phyloP scores from a whole-genome alignment of 1,140 invertebrate species.

The Whitmania pigra region DNA sequence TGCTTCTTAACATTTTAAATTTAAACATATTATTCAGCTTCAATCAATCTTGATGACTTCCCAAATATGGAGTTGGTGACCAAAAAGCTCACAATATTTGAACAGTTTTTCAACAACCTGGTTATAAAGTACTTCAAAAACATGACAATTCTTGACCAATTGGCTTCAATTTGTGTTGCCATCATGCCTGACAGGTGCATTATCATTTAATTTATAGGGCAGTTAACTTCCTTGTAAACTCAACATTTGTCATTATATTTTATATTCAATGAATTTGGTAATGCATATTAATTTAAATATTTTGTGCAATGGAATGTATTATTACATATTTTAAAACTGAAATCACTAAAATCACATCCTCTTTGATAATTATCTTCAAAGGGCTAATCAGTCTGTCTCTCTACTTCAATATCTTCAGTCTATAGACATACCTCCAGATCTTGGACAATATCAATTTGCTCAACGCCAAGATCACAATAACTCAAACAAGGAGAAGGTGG shows the following conservation, averaged over 20 bases:
- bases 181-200: slow-evolving; percentile 5
- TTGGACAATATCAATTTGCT: too few species aligned
- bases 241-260: neutral
- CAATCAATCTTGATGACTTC: slow-evolving; percentile 1
- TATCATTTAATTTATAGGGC: neutral
- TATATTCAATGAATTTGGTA: too few species aligned
- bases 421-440: too few species aligned
- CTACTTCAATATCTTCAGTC: too few species aligned
- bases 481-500: too few species aligned
- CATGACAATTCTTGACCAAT: neutral
- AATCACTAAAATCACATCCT: too few species aligned
- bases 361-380: too few species aligned
- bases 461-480: too few species aligned
- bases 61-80: neutral
- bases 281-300: too few species aligned
- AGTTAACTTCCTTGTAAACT: neutral
- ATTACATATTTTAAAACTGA: too few species aligned
- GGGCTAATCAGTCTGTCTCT: too few species aligned
- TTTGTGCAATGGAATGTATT: too few species aligned
- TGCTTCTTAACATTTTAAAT: neutral
- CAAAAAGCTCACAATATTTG: slow-evolving; percentile 1
- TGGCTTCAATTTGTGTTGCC: slow-evolving; percentile 6
- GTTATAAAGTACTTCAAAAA: neutral
- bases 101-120: neutral
- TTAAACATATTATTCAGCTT: neutral